Evolutionary conservation across 2,797 vertebrate genomes (phyloP), one percentile per base, ranked within the genome.

Genomic region (Pseudopleuronectes americanus): DNA sequence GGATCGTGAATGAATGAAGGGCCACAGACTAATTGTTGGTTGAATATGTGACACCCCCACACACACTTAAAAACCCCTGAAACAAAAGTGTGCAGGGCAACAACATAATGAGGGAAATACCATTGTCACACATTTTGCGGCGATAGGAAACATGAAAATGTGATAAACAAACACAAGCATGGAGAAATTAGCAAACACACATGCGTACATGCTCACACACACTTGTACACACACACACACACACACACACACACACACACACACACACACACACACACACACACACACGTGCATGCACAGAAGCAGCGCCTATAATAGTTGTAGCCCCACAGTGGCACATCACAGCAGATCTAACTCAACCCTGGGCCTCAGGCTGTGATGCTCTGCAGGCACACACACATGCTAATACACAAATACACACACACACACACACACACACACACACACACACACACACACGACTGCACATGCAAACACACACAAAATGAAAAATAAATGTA

Each of bases 341-440:
- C 79, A 76, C 45, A 68, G 63, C 1, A 4, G 65, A 84, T 85
- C 69, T 66, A 60, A 81, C 54, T 84, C 85, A 85, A 66, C 56
- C 54, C 1, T 0, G 17, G 56, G 64, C 75, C 45, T 43, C 8
- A 14, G 76, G 78, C 49, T 67, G 54, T 17, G 28, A 56, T 43
- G 61, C 63, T 71, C 71, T n/a, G 3, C 19, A 28, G 64, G 49
- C 70, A 14, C 13, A 13, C n/a, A 48, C 51, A 28, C 23, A 64
- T 10, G 26, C 56, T 31, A 6, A 52, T 24, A 47, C 3, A 52
- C 17, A 51, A 43, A 59, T 28, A 16, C 23, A 23, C 24, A 24
- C 2, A 33, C 23, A n/a, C 23, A 33, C 28, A 22, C 28, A 19
- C 19, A 8, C 47, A 48, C 31, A 33, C 23, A n/a, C 23, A 45